phyloP scores from a whole-genome alignment of 2,797 vertebrate genomes.

The Australoheros facetus region DNA sequence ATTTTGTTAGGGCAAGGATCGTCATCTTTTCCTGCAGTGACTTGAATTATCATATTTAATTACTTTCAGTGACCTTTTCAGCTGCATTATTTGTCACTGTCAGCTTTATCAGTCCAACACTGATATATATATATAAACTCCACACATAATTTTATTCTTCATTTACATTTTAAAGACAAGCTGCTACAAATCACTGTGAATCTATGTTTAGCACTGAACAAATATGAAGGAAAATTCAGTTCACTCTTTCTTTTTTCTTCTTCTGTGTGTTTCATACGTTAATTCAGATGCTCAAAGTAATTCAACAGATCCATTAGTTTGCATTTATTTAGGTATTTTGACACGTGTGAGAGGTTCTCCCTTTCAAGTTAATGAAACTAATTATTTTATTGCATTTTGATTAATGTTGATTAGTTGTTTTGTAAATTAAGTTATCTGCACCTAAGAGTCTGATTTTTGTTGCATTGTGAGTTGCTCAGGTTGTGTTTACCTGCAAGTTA shows the following conservation, averaged over 20 bases:
- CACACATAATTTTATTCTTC: not conserved
- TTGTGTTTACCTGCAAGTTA: not conserved
- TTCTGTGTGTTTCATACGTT: too few species aligned
- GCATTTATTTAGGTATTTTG: not conserved
- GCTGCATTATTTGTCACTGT: not conserved
- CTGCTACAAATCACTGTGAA: not conserved
- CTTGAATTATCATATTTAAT: not conserved
- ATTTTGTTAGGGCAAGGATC: too few species aligned
- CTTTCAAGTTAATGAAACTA: not conserved
- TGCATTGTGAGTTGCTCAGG: not conserved
- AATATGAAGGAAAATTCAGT: not conserved
- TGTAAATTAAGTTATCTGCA: not conserved
- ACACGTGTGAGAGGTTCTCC: not conserved
- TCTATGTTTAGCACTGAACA: accelerated
- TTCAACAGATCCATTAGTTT: too few species aligned
- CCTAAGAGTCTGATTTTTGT: not conserved
- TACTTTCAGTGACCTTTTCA: not conserved
- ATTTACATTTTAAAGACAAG: not conserved
- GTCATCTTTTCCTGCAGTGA: not conserved
- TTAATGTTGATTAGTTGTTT: not conserved
- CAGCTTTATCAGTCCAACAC: not conserved
- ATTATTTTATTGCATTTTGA: not conserved
- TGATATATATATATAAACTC: not conserved
- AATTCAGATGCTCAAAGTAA: too few species aligned
- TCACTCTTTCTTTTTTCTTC: too few species aligned